Base-by-base conservation (phyloP, 2,113 vertebrate species). In the Phalacrocorax aristotelis region DNA sequence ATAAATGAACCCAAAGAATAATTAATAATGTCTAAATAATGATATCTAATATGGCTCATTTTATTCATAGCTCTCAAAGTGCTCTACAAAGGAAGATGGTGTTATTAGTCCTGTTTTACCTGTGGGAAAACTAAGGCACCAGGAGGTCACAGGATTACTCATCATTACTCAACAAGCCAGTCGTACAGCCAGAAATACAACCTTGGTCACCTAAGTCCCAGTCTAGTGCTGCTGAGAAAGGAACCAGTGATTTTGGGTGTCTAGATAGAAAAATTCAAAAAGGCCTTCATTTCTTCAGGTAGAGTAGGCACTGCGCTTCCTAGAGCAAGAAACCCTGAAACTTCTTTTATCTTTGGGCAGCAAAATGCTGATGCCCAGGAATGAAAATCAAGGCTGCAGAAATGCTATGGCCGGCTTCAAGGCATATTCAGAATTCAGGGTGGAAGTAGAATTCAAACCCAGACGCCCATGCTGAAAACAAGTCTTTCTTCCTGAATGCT, bases 81-180 rank as follows among this genome's bases (percentile, higher is more conserved):
- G 36, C 49, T 78, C 60, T 85, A 32, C 79, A 78, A 94, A 87
- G 77, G 36, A 93, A 95, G 38, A 78, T 75, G 74, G 32, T 51
- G 11, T 87, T 68, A 95, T 91, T 93, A 74, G 21, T 85, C 62
- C 27, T 36, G 54, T 83, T 74, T 91, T 89, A 96, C 89, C 72
- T 96, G 88, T 81, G 86, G 76, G 83, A 84, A 96, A 95, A 93
- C 10, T 71, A 77, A 97, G 91, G 83, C 78, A 89, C 69, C 34
- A 49, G 83, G 65, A 93, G 83, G 83, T 89, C 87, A 85, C 10
- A 52, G 80, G 49, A 74, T 94, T 91, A 87, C 48, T 92, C 55
- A 68, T 20, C 1, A 1, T 92, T 92, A 93, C 74, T 87, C 81
- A 90, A 65, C 71, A 90, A 90, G 85, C 61, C 46, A 51, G 88